Conservation (phyloP, 2,888 invertebrate genomes). For the Sphaeridia pumilis region DNA sequence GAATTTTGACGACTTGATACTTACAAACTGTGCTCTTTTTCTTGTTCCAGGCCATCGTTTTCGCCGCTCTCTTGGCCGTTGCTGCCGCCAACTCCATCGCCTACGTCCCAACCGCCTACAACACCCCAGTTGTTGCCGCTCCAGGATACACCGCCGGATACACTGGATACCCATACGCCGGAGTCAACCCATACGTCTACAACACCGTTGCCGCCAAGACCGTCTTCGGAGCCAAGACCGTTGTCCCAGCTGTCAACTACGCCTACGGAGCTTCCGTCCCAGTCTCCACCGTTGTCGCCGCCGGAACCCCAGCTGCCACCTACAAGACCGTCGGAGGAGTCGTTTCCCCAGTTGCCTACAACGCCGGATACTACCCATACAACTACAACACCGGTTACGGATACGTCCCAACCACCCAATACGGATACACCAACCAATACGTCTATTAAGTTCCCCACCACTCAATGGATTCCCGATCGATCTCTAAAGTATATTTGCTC, state of each 20-base stretch:
- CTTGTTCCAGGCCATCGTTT: constrained; percentile 21
- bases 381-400: constrained; percentile 2
- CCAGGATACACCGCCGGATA: constrained; percentile 22
- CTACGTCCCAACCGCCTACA: constrained; percentile 12
- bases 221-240: background rate
- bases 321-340: constrained; percentile 23
- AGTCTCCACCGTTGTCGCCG: constrained; percentile 11
- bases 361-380: background rate
- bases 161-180: background rate
- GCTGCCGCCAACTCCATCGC: constrained; percentile 19
- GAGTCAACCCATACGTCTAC: constrained; percentile 18
- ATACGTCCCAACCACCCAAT: background rate
- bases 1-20: background rate
- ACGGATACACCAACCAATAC: constrained; percentile 9
- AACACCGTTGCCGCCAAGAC: constrained; percentile 4
- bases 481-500: background rate
- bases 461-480: background rate
- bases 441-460: background rate
- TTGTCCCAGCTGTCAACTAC: background rate
- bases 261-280: constrained; percentile 2
- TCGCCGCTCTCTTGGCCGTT: constrained; percentile 25
- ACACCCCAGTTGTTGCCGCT: constrained; percentile 18
- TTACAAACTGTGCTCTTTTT: background rate
- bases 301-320: constrained; percentile 26
- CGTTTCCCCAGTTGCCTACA: constrained; percentile 18